A percentile compares a stretch with the other conserved stretches of the same genome.
Conservation (phyloP, 2,888 invertebrate species). For the Meiosimyza platycephala region DNA sequence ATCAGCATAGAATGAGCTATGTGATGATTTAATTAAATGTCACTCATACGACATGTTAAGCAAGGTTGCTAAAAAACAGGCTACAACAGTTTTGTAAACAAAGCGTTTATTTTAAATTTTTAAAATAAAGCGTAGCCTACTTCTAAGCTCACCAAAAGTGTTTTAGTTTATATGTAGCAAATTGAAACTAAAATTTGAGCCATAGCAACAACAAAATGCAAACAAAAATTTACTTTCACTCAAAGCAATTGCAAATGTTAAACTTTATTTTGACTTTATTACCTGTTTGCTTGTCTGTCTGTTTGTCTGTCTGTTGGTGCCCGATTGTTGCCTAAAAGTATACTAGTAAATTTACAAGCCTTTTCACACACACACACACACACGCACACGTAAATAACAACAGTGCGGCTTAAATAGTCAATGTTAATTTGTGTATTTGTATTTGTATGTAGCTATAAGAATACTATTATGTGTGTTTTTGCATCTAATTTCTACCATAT, state of each 20-base stretch:
- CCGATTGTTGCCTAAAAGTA: conserved; percentile 7
- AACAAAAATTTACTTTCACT: conserved; percentile 14
- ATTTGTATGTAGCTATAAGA: conserved; percentile 23
- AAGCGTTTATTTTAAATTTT: too few species aligned
- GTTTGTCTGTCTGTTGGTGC: conserved; percentile 6
- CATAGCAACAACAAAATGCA: not conserved
- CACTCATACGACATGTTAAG: too few species aligned
- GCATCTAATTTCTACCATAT: not conserved
- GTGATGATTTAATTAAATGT: too few species aligned
- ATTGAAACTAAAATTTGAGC: too few species aligned
- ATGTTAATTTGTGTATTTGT: conserved; percentile 9
- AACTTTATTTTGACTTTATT: conserved; percentile 25
- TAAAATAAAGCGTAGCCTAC: too few species aligned
- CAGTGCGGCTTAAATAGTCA: not conserved
- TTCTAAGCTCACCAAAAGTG: too few species aligned
- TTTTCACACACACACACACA: conserved; percentile 36
- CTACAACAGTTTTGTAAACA: too few species aligned
- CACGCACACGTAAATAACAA: conserved; percentile 23
- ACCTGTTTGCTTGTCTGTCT: conserved; percentile 13
- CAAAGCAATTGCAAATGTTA: conserved; percentile 10
- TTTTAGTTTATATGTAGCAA: too few species aligned
- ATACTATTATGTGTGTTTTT: not conserved
- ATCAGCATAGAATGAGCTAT: too few species aligned
- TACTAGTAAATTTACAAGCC: conserved; percentile 24
- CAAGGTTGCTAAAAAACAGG: too few species aligned